phyloP scores from a whole-genome alignment of 35 echinoderm and acorn worm genomes.

The Strongylocentrotus purpuratus region DNA sequence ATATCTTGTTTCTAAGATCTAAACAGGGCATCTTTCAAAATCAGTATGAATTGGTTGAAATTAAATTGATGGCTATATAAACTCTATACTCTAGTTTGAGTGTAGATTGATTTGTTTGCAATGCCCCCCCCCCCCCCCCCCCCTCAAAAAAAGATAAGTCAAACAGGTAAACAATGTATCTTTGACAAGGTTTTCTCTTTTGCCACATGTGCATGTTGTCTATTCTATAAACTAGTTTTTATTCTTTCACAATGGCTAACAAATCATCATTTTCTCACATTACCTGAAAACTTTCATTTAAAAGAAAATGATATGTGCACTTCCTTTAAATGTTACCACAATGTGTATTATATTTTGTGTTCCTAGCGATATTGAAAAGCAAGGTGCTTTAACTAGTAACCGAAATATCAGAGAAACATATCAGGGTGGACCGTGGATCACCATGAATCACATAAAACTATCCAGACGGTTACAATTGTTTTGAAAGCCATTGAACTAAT shows the following conservation, averaged over 20 bases:
- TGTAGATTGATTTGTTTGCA: too few species aligned
- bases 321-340: not conserved
- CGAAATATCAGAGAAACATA: too few species aligned
- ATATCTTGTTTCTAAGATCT: not conserved
- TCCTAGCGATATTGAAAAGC: not conserved
- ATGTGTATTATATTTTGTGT: not conserved
- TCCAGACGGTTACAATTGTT: too few species aligned
- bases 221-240: not conserved
- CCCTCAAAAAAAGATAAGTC: too few species aligned
- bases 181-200: not conserved
- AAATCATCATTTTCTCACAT: not conserved
- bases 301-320: not conserved
- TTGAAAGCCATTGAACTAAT: too few species aligned
- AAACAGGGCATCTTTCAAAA: not conserved
- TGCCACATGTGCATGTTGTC: not conserved
- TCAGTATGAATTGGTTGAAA: not conserved
- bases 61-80: not conserved
- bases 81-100: not conserved
- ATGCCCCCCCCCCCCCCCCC: too few species aligned
- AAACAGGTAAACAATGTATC: too few species aligned
- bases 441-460: too few species aligned
- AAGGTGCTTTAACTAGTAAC: too few species aligned
- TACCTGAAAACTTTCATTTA: not conserved
- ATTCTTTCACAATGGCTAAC: not conserved
- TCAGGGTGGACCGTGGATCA: too few species aligned